Conservation (phyloP, 2,888 invertebrate species). For the Pristionchus maxplancki region DNA sequence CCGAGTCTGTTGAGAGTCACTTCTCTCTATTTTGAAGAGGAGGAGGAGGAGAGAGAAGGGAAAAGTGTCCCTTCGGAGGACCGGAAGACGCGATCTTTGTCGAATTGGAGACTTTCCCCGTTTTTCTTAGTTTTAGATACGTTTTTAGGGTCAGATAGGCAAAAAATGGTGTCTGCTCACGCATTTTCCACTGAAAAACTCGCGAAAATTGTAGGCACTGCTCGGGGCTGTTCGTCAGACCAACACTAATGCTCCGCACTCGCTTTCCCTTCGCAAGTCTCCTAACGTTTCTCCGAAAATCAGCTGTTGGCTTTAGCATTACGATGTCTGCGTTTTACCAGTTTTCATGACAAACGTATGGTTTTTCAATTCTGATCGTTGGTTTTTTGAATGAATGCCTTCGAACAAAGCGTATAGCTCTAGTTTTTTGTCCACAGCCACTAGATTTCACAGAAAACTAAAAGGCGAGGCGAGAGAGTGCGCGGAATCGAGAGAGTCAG, state of each 20-base stretch:
- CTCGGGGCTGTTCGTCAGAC: neutral
- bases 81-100: neutral
- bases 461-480: neutral
- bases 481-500: neutral
- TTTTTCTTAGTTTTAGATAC: no score
- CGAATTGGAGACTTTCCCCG: neutral
- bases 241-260: neutral
- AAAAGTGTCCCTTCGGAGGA: neutral
- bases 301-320: neutral
- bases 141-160: no score
- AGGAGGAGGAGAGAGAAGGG: neutral
- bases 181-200: no score
- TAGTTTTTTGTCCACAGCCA: neutral
- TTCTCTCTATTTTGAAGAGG: conserved; percentile 19
- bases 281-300: neutral
- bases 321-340: neutral
- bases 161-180: no score
- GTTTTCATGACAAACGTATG: neutral
- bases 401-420: neutral
- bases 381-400: no score
- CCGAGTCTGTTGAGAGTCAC: neutral
- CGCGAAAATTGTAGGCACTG: neutral
- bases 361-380: neutral
- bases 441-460: neutral
- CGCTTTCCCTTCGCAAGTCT: neutral